phyloP scores from a whole-genome alignment of 2,888 invertebrate genomes.

The Ernsta delagoae region DNA sequence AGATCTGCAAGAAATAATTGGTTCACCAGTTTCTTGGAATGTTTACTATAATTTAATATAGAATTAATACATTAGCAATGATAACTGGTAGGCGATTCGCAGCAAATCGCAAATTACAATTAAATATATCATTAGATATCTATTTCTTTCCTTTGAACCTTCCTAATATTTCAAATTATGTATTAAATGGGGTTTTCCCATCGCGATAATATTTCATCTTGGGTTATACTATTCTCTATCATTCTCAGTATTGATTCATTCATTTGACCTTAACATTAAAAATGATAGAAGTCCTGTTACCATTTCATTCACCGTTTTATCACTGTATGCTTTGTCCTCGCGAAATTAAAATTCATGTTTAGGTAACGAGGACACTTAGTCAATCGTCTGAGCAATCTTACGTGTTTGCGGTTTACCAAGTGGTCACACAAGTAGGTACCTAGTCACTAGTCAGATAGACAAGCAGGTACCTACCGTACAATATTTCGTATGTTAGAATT shows the following conservation, averaged over 20 bases:
- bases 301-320: background rate
- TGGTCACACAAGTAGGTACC: conserved; percentile 11
- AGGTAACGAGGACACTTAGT: conserved; percentile 24
- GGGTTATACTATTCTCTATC: background rate
- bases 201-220: background rate
- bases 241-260: too few species aligned
- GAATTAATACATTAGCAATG: too few species aligned
- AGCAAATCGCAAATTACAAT: too few species aligned
- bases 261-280: conserved; percentile 8
- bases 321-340: conserved; percentile 10
- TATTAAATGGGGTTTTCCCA: background rate
- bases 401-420: conserved; percentile 12
- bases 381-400: conserved; percentile 24
- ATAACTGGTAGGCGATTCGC: too few species aligned
- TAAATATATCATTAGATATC: too few species aligned
- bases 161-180: background rate
- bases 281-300: background rate
- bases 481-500: too few species aligned
- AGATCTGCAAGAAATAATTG: conserved; percentile 75
- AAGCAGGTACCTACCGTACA: too few species aligned
- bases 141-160: too few species aligned
- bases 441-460: too few species aligned
- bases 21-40: too few species aligned
- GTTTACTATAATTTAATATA: too few species aligned
- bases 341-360: conserved; percentile 21